Evolutionary conservation across 2,797 vertebrate species (phyloP).

Genomic region (Calcarius lapponicus): DNA sequence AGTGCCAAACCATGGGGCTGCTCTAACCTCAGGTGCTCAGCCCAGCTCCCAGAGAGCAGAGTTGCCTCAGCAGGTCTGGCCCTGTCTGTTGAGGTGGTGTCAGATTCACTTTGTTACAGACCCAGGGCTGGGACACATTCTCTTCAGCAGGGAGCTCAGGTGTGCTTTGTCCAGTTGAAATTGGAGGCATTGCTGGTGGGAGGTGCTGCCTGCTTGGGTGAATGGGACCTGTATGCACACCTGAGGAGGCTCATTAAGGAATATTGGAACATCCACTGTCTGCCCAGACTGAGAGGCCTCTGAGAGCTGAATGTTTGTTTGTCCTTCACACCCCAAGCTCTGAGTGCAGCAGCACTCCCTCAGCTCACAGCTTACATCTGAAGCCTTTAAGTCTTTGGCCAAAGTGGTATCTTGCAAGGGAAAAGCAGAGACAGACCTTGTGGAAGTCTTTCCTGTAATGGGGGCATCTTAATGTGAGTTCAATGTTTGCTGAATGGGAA

Average conservation of each 20-base stretch:
- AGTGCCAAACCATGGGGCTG: background rate
- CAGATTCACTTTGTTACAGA: fast-evolving
- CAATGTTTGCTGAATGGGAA: background rate
- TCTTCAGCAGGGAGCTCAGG: background rate
- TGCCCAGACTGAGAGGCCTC: background rate
- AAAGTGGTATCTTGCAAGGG: background rate
- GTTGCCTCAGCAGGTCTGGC: background rate
- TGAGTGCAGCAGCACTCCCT: background rate
- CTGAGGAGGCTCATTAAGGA: background rate
- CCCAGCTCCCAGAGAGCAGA: background rate
- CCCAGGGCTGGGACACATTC: background rate
- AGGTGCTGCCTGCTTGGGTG: background rate
- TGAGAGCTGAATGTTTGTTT: background rate
- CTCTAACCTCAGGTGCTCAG: background rate
- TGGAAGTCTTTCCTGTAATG: background rate
- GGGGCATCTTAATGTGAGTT: background rate
- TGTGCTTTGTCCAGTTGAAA: background rate
- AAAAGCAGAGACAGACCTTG: background rate
- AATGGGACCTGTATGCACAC: background rate
- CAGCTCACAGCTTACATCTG: background rate
- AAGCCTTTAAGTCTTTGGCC: background rate
- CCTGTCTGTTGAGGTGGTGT: background rate
- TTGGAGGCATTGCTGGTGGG: background rate
- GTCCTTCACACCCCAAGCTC: fast-evolving
- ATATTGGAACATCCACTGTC: background rate